Conservation (phyloP, 1,140 invertebrate genomes). For the Lasioglossum albipes region DNA sequence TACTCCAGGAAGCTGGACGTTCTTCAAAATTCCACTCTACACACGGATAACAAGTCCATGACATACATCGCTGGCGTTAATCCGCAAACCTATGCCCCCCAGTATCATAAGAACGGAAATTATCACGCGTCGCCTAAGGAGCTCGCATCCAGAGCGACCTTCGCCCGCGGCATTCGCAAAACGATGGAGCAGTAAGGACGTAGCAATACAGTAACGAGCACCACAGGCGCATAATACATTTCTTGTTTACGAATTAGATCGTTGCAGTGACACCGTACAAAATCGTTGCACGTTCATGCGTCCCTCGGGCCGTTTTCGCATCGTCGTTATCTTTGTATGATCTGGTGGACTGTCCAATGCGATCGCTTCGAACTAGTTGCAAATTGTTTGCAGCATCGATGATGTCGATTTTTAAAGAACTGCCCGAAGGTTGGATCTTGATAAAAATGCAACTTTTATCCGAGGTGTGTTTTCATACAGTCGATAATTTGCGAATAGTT, state of each 20-base stretch:
- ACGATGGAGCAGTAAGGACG: conserved; percentile 33
- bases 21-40: conserved; percentile 1
- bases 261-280: conserved; percentile 22
- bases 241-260: conserved; percentile 11
- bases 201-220: neutral
- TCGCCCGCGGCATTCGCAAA: conserved; percentile 29
- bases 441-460: too few species aligned
- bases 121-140: conserved; percentile 25
- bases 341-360: too few species aligned
- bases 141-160: neutral
- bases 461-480: too few species aligned
- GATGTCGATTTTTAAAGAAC: too few species aligned
- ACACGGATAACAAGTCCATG: neutral
- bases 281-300: conserved; percentile 22
- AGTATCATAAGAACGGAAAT: conserved; percentile 14
- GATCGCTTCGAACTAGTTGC: too few species aligned
- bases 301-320: conserved; percentile 18
- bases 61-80: neutral
- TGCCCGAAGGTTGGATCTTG: too few species aligned
- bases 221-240: conserved; percentile 4
- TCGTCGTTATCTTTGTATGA: conserved; percentile 14
- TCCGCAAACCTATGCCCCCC: conserved; percentile 9
- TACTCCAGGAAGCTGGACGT: conserved; percentile 17
- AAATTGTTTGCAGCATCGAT: too few species aligned
- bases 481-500: too few species aligned